Evolutionary conservation across 2,888 invertebrate species (phyloP), one percentile per base, ranked within the genome.

Genomic region (Andrena bicolor): DNA sequence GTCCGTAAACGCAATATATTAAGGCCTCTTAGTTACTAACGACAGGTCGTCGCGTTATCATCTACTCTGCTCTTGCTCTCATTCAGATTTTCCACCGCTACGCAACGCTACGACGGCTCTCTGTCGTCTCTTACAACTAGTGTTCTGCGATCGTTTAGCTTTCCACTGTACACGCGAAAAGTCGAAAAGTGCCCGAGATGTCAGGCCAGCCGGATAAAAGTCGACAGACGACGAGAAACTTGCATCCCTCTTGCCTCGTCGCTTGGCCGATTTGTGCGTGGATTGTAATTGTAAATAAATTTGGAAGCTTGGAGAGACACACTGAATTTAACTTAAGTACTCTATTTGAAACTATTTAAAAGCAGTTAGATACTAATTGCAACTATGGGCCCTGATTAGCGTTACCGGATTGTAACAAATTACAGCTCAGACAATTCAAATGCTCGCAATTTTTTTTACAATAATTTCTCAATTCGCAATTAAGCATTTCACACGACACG

Each of bases 11-110:
- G 73, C 86, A 85, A 80, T 88, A 87, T 88, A 80, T 89, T 93
- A 93, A 93, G 93, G 93, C 93, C 93, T 93, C 93, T 93, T 93
- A 93, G 93, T 93, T 93, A 86, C 93, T 93, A 93, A 92, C 91
- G 90, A 92, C 93, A 90, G 91, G 91, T 93, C 92, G 90, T 91
- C 90, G 88, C 90, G 88, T 88, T 90, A 87, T 86, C 71, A 8
- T 10, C 16, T 70, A 16, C 16, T 35, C n/a, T 30, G 1, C 26
- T 30, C 7, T 63, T 35, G 2, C n/a, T 13, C 5, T 49, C 2
- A 3, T 56, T 56, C 23, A 13, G 7, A 30, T 60, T 16, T 8
- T 1, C 60, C 30, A 60, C 26, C n/a, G 30, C 60, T 30, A 6
- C 41, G 41, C 41, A 41, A 41, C 41, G 41, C 61, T 1, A 13